These are phyloP conservation scores for Vidua chalybeata DNA, from an alignment of 2,113 vertebrate genomes.

Conservation along the genomic window DNA sequence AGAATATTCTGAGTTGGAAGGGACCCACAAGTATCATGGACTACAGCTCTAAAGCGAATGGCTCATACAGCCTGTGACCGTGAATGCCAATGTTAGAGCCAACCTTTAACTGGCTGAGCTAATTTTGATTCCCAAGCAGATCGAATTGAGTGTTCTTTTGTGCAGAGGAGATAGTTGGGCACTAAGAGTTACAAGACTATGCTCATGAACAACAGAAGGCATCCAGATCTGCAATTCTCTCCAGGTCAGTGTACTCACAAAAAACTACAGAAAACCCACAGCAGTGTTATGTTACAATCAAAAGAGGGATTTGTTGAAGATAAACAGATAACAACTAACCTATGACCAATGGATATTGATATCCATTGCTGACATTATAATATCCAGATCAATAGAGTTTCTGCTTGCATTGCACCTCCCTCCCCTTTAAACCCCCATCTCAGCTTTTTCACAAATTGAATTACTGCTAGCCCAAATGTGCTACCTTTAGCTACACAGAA, in stretches of 20 bases:
- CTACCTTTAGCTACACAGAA: neutral
- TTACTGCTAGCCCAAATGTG: neutral
- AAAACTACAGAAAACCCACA: neutral
- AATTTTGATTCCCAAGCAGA: neutral
- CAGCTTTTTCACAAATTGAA: neutral
- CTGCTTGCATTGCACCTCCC: neutral
- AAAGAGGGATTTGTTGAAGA: neutral
- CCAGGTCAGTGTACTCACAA: neutral
- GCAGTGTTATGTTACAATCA: neutral
- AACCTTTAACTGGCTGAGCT: neutral
- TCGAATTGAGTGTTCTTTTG: fast-evolving
- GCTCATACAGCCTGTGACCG: fast-evolving
- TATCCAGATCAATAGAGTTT: neutral
- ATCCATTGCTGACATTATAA: neutral
- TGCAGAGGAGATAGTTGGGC: neutral
- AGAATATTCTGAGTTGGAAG: neutral
- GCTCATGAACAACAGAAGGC: neutral
- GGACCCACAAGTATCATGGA: neutral
- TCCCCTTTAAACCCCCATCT: neutral
- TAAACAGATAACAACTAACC: neutral
- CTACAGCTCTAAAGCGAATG: neutral
- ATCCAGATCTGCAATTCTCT: neutral
- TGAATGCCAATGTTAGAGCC: neutral
- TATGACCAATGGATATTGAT: neutral
- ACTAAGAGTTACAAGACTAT: neutral